A percentile compares a stretch with the other conserved stretches of the same genome.
Evolutionary conservation across 2,113 vertebrate species (phyloP).

Genomic region (Microcebus lehilahytsara): DNA sequence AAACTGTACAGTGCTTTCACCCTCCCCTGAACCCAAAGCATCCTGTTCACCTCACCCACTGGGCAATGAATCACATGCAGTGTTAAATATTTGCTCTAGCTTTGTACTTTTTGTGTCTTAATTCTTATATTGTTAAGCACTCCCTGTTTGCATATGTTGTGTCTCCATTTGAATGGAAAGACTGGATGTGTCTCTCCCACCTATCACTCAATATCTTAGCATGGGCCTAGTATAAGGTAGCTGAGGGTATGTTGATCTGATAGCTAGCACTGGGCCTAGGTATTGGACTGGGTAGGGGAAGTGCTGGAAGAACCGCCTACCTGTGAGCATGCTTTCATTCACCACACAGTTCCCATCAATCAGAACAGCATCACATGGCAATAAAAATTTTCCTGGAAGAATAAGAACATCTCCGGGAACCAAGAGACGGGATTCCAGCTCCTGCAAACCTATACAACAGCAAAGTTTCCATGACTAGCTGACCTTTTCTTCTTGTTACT

Average conservation of each 20-base stretch:
- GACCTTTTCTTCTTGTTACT: not conserved
- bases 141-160: not conserved
- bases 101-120: not conserved
- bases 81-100: not conserved
- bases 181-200: not conserved
- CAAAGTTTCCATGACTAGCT: not conserved
- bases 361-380: conserved; percentile 82
- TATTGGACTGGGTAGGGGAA: not conserved
- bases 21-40: not conserved
- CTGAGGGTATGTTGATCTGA: not conserved
- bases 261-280: not conserved
- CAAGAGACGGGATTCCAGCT: conserved; percentile 77
- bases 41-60: not conserved
- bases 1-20: no score
- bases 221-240: not conserved
- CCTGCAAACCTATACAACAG: conserved; percentile 68
- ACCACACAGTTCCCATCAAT: conserved; percentile 82
- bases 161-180: not conserved
- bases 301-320: conserved; percentile 33
- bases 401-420: conserved; percentile 80
- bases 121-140: not conserved
- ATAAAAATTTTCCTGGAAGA: conserved; percentile 67
- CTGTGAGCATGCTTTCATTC: conserved; percentile 86
- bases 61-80: not conserved
- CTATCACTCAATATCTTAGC: not conserved